A percentile compares a stretch with the other conserved stretches of the same genome.
These are phyloP conservation scores for Suncus etruscus DNA, from an alignment of 2,113 vertebrate genomes.

Conservation along the genomic window DNA sequence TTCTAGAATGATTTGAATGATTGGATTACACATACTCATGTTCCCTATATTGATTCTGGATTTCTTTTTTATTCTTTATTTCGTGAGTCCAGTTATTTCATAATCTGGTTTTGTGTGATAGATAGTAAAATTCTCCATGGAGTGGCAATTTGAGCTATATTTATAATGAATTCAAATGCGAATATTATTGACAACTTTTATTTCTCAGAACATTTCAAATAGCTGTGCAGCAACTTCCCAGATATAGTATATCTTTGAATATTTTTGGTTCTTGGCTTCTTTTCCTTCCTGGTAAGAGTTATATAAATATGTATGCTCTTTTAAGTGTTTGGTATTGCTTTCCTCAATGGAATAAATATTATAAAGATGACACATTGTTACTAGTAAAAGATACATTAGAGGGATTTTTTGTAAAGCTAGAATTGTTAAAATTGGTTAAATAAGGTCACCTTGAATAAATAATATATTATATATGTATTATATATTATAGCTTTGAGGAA, in stretches of 20 bases:
- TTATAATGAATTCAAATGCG: slow-evolving; percentile 24
- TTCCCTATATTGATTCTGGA: not conserved
- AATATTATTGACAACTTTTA: not conserved
- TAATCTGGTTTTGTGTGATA: not conserved
- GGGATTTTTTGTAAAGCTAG: slow-evolving; percentile 17
- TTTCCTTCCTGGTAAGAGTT: not conserved
- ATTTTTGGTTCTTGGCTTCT: not conserved
- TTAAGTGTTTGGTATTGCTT: not conserved
- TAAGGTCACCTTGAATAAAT: not conserved
- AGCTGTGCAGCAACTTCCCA: not conserved
- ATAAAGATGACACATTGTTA: slow-evolving; percentile 19
- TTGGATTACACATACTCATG: not conserved
- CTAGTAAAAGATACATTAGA: slow-evolving; percentile 49
- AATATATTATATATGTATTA: not conserved
- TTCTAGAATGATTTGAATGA: slow-evolving; percentile 3
- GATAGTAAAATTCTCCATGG: not conserved
- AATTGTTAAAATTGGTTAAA: slow-evolving; percentile 53
- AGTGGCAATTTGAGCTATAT: not conserved
- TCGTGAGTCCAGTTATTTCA: not conserved
- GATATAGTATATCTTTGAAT: not conserved
- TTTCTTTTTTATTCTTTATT: slow-evolving; percentile 37
- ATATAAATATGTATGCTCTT: not conserved
- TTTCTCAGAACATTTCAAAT: slow-evolving; percentile 8
- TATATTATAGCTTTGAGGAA: too few species aligned
- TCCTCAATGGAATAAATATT: slow-evolving; percentile 28